A percentile compares a stretch with the other conserved stretches of the same genome.
phyloP scores from a whole-genome alignment of 2,797 vertebrate genomes.

The Lophotriccus pileatus region DNA sequence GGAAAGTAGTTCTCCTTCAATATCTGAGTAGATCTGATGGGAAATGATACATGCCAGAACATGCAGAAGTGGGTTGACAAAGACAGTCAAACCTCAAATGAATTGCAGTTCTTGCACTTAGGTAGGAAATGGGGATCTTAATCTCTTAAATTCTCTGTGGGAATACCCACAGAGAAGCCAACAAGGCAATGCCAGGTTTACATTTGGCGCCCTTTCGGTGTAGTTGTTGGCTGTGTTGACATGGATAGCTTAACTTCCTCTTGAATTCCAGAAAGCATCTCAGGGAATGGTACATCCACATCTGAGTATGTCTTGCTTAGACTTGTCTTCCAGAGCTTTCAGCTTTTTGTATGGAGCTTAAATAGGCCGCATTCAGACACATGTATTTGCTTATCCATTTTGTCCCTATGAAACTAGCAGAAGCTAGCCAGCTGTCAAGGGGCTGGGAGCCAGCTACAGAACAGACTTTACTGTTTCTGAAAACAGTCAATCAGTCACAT shows the following conservation, averaged over 20 bases:
- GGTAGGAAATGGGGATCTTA: background rate
- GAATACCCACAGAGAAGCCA: background rate
- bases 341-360: background rate
- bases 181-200: background rate
- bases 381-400: background rate
- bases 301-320: background rate
- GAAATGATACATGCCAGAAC: background rate
- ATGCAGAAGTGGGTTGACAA: background rate
- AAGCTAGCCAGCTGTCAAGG: background rate
- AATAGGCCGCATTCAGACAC: background rate
- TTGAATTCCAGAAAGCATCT: background rate
- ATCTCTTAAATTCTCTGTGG: background rate
- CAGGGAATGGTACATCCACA: background rate
- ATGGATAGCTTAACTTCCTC: background rate
- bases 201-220: background rate
- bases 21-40: background rate
- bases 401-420: background rate
- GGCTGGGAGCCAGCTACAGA: background rate
- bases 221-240: accelerated
- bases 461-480: background rate
- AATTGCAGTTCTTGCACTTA: background rate
- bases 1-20: background rate
- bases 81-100: background rate
- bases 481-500: background rate
- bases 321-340: background rate